Conservation (phyloP, 2,888 invertebrate species). For the Hirtodrosophila duncani region DNA sequence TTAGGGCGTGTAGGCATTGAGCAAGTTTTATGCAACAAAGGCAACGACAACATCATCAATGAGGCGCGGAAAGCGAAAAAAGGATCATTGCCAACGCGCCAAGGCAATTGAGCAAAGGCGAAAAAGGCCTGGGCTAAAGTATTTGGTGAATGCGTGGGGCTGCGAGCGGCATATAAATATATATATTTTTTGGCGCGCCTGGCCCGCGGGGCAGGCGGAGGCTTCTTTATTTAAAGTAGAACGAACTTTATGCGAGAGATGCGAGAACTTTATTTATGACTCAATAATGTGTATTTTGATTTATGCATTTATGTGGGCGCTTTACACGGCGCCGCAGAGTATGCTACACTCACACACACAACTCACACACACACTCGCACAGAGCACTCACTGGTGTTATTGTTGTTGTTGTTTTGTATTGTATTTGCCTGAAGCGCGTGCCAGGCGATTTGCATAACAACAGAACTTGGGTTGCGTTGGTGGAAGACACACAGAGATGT, state of each 20-base stretch:
- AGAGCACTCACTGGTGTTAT: conserved; percentile 28
- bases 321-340: conserved; percentile 38
- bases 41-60: conserved; percentile 47
- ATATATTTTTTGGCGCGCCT: conserved; percentile 16
- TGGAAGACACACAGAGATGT: conserved; percentile 37
- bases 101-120: conserved; percentile 67
- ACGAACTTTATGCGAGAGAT: conserved; percentile 35
- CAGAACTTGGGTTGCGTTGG: conserved; percentile 28
- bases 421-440: conserved; percentile 38
- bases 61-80: conserved; percentile 31
- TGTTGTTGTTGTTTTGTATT: conserved; percentile 33
- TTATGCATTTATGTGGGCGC: conserved; percentile 71
- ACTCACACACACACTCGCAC: conserved; percentile 19
- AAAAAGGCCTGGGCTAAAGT: conserved; percentile 35
- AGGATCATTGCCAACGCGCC: conserved; percentile 17
- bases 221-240: conserved; percentile 65
- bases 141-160: conserved; percentile 35
- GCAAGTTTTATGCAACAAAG: conserved; percentile 71
- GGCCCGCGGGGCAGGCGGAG: conserved; percentile 5
- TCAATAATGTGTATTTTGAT: conserved; percentile 74
- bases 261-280: conserved; percentile 70
- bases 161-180: no score
- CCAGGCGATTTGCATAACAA: conserved; percentile 65
- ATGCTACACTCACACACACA: conserved; percentile 18
- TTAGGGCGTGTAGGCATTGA: conserved; percentile 68